Conservation (phyloP, 2,113 vertebrate genomes). For the Argyrosomus japonicus region DNA sequence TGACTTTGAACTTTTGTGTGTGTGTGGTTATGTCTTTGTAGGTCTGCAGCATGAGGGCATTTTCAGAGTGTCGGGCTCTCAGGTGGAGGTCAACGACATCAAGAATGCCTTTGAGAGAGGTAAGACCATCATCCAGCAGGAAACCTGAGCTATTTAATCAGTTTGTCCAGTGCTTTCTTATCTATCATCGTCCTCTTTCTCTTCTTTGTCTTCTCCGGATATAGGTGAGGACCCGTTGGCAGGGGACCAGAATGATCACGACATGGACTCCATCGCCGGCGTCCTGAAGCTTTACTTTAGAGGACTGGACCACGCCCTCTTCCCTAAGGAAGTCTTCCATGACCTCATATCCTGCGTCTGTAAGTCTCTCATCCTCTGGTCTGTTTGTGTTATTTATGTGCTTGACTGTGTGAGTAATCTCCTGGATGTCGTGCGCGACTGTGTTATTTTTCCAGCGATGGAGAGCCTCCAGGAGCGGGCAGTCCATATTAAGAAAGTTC, state of each 20-base stretch:
- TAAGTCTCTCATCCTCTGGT: conserved; percentile 82
- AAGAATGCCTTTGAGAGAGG: conserved; percentile 99
- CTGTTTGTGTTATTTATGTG: conserved; percentile 74
- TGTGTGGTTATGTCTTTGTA: conserved; percentile 63
- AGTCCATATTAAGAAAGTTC: conserved; percentile 91
- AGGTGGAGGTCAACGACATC: conserved; percentile 99
- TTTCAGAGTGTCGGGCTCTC: conserved; percentile 97
- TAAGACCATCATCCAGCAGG: conserved; percentile 57
- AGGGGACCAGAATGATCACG: conserved; percentile 98
- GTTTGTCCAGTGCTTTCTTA: not conserved
- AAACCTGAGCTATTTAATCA: conserved; percentile 15
- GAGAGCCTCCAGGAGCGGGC: conserved; percentile 95
- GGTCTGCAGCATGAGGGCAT: conserved; percentile 97
- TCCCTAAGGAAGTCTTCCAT: conserved; percentile 98
- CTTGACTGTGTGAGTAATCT: conserved; percentile 46
- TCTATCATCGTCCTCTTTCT: not conserved
- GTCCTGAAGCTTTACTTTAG: conserved; percentile 98
- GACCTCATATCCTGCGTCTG: conserved; percentile 97
- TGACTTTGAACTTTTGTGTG: not conserved
- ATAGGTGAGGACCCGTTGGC: conserved; percentile 96
- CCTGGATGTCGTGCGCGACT: conserved; percentile 71
- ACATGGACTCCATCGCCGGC: conserved; percentile 98
- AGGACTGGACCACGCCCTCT: conserved; percentile 94
- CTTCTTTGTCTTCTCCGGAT: conserved; percentile 3
- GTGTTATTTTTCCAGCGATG: conserved; percentile 87